Base-by-base conservation (phyloP, 2,888 invertebrate genomes). In the Seladonia tumulorum region DNA sequence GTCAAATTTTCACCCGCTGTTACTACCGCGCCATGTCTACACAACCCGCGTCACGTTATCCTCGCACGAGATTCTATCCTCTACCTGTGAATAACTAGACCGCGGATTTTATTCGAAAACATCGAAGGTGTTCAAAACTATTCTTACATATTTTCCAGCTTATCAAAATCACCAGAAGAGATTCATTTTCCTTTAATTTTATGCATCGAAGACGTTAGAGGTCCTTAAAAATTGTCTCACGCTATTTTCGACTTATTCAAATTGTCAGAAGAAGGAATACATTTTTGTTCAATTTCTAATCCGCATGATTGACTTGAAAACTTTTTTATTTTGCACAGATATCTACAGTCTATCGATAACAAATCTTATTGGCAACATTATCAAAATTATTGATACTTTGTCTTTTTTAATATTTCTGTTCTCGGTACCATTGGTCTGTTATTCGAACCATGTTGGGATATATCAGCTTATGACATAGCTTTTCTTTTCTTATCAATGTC, bases 1-100 rank as follows among this genome's bases (percentile, higher is more conserved):
- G 93, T 93, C 94, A 94, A 93, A 89, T 89, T 90, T 88, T 82
- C 81, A 72, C 73, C 70, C 70, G 47, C 73, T 70, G 22, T 76
- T 35, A 60, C 63, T 73, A 35, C 53, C 76, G 63, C 78, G 71
- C 76, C 81, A 77, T 82, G 86, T 90, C 89, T 87, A 86, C 86
- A 86, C 77, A 42, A 10, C 42, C 77, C 45, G 70, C 92, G 88
- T 71, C 92, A 88, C 91, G 89, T 91, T 89, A 90, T 88, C 49
- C 14, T 60, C 63, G 76, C 89, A 79, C 82, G 83, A 83, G 81
- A 79, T 78, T 47, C 25, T 70, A n/a, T 22, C 76, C 63, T 63
- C 66, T 22, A 1, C 18, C 10, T 8, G 39, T 35, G 8, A 63
- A 22, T 3, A 68, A 22, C 68, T n/a, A n/a, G 4, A 45, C 45